phyloP scores from a whole-genome alignment of 1,140 invertebrate species.

The Drosophila prosaltans region DNA sequence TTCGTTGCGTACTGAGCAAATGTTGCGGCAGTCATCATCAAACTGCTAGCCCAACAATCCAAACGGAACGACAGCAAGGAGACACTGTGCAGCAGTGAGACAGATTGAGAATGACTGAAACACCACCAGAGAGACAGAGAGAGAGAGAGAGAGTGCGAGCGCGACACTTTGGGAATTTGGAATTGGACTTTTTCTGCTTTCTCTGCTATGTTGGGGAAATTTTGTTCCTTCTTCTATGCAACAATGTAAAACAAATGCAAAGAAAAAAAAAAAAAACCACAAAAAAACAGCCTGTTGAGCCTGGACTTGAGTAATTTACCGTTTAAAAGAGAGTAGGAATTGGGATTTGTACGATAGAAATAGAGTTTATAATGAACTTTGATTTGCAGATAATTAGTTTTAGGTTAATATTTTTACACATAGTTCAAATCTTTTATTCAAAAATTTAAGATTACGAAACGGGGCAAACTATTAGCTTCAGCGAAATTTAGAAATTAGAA shows the following conservation, averaged over 20 bases:
- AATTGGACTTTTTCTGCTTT: slow-evolving; percentile 1
- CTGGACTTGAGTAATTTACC: slow-evolving; percentile 9
- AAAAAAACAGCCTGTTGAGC: slow-evolving; percentile 75
- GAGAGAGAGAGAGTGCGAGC: background rate
- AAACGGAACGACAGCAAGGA: slow-evolving; percentile 4
- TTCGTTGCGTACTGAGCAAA: slow-evolving; percentile 73
- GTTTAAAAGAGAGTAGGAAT: background rate
- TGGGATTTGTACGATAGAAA: too few species aligned
- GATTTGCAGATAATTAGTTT: too few species aligned
- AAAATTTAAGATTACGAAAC: too few species aligned
- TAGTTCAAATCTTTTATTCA: too few species aligned
- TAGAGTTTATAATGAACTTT: too few species aligned
- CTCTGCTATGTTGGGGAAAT: slow-evolving; percentile 65
- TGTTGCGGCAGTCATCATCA: slow-evolving; percentile 65
- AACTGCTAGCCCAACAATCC: background rate
- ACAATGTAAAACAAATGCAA: slow-evolving; percentile 34
- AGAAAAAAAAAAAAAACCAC: slow-evolving; percentile 48
- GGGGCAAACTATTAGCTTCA: too few species aligned
- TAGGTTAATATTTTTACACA: too few species aligned
- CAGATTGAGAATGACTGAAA: background rate
- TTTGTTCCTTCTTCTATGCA: slow-evolving; percentile 8
- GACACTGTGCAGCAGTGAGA: slow-evolving; percentile 27
- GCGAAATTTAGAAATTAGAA: too few species aligned
- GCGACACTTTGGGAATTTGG: background rate
- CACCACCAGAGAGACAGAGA: too few species aligned